phyloP scores from a whole-genome alignment of 2,888 invertebrate genomes.

The Drosophila lutescens region DNA sequence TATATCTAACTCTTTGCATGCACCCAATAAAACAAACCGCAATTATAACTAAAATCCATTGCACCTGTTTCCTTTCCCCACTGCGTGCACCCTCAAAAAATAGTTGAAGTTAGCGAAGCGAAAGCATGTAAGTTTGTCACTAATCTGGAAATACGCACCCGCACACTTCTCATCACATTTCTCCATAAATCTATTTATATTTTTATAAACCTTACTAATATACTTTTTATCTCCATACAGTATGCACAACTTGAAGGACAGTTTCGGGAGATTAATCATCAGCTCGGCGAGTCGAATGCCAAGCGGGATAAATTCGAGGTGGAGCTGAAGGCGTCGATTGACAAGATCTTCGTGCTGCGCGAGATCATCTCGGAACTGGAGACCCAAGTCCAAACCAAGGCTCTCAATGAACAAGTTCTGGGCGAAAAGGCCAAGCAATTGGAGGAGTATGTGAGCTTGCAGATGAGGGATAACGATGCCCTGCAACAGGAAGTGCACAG shows the following conservation, averaged over 20 bases:
- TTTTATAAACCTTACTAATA: neutral
- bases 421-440: conserved; percentile 85
- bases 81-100: conserved; percentile 36
- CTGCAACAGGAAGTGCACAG: conserved; percentile 82
- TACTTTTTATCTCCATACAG: conserved; percentile 83
- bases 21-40: conserved; percentile 33
- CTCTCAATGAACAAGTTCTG: conserved; percentile 87
- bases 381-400: conserved; percentile 89
- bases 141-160: conserved; percentile 24
- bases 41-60: conserved; percentile 34
- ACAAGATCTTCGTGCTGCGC: conserved; percentile 89
- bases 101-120: conserved; percentile 53
- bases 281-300: conserved; percentile 87
- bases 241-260: conserved; percentile 92
- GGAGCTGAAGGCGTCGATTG: conserved; percentile 90
- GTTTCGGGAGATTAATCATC: conserved; percentile 88
- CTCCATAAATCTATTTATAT: neutral
- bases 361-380: conserved; percentile 92
- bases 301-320: conserved; percentile 88
- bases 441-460: conserved; percentile 80
- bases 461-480: conserved; percentile 81
- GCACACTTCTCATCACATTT: conserved; percentile 12
- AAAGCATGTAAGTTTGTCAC: conserved; percentile 67
- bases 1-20: conserved; percentile 58
- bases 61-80: conserved; percentile 49